phyloP scores from a whole-genome alignment of 2,888 invertebrate species.

The Scotopteryx bipunctaria region DNA sequence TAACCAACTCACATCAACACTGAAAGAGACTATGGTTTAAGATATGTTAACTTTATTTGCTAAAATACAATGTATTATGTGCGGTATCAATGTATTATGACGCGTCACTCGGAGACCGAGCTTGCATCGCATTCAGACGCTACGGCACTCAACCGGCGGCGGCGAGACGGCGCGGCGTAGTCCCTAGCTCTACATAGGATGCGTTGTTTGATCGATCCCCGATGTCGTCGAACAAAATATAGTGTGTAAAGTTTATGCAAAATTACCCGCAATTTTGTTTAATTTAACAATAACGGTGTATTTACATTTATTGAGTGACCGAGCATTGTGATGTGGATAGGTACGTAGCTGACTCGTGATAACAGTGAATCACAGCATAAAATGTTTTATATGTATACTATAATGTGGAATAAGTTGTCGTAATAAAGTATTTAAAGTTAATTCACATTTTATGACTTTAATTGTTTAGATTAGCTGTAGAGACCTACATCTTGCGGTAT shows the following conservation, averaged over 20 bases:
- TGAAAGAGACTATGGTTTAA: slow-evolving; percentile 83
- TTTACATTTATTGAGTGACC: slow-evolving; percentile 65
- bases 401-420: slow-evolving; percentile 82
- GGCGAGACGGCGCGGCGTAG: slow-evolving; percentile 20
- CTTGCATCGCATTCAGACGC: slow-evolving; percentile 51
- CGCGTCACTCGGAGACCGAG: slow-evolving; percentile 72
- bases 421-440: slow-evolving; percentile 84
- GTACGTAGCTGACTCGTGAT: slow-evolving; percentile 79
- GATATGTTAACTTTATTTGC: slow-evolving; percentile 84
- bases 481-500: slow-evolving; percentile 47
- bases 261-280: slow-evolving; percentile 73
- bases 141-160: slow-evolving; percentile 4
- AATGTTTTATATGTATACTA: slow-evolving; percentile 83
- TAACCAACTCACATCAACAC: slow-evolving; percentile 71
- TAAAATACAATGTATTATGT: slow-evolving; percentile 82
- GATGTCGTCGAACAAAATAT: slow-evolving; percentile 79
- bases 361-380: slow-evolving; percentile 79
- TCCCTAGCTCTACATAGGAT: slow-evolving; percentile 40
- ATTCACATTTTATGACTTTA: slow-evolving; percentile 76
- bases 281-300: slow-evolving; percentile 64
- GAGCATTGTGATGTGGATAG: slow-evolving; percentile 82
- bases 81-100: slow-evolving; percentile 78
- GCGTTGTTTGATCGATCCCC: slow-evolving; percentile 71
- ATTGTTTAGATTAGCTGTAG: slow-evolving; percentile 63
- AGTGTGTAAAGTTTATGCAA: slow-evolving; percentile 78